Base-by-base conservation (phyloP, 2,113 vertebrate genomes). In the Oostethus manadensis region DNA sequence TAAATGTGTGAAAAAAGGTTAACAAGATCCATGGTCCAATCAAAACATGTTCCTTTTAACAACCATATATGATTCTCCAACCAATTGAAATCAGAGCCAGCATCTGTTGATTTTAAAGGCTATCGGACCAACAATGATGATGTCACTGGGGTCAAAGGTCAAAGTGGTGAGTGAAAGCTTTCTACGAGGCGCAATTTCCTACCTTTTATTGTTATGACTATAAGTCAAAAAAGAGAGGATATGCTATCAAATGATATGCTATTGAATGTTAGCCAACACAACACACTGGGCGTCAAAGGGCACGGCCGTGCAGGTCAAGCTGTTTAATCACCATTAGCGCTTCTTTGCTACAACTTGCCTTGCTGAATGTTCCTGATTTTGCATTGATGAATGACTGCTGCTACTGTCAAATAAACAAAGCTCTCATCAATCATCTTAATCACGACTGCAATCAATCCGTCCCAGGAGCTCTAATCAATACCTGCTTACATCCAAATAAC, bases 391-490 rank as follows among this genome's bases (percentile, higher is more conserved):
- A 20, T 55, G 26, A 33, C 23, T 14, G 6, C 22, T 2, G 5
- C 49, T 14, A 15, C 22, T 1, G 5, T 54, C 29, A 42, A 20
- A 22, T 20, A 20, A 16, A 42, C 2, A 20, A 20, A 20, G 44
- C 38, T 22, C 13, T 38, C 49, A 62, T 74, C 40, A 61, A 64
- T 74, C 40, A 46, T 18, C 40, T 29, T 26, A 56, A 70, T 74
- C 53, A 58, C 49, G 29, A 14, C 7, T 38, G 20, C 23, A 51
- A 68, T 65, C 55, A 43, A 70, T 70, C 47, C 7, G n/a, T 22
- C 15, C 20, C 6, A 17, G 10, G 29, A 58, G n/a, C 15, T 68
- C 23, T 29, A 46, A 42, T 74, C 56, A 65, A 51, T 62, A 56
- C 16, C 20, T 26, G 14, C 14, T 51, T 44, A 42, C 38, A 8